phyloP scores from a whole-genome alignment of 2,113 vertebrate genomes.

The Anolis sagrei region DNA sequence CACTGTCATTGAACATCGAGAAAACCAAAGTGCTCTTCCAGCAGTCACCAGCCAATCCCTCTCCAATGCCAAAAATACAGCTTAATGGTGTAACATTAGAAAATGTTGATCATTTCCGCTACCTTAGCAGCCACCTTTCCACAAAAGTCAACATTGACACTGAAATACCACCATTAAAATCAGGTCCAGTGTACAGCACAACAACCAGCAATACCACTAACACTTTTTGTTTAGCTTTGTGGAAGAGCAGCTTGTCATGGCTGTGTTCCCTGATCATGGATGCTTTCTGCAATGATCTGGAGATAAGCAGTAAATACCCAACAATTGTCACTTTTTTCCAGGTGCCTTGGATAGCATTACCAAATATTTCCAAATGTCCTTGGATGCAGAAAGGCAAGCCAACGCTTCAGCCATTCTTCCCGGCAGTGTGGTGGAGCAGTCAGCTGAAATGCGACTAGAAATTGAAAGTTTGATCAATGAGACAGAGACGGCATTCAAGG shows the following conservation, averaged over 20 bases:
- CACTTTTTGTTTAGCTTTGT: rapidly evolving
- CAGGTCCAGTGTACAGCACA: neutral
- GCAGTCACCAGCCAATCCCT: too few relatives aligned
- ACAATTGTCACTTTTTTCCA: slow-evolving; percentile 59
- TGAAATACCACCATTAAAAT: neutral
- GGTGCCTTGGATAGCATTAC: slow-evolving; percentile 91
- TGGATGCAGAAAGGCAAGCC: slow-evolving; percentile 85
- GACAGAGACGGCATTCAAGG: slow-evolving; percentile 79
- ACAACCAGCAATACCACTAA: neutral
- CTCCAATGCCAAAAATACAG: too few relatives aligned
- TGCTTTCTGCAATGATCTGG: neutral
- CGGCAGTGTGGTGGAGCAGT: slow-evolving; percentile 79
- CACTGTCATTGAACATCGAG: too few relatives aligned
- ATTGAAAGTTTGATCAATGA: slow-evolving; percentile 85
- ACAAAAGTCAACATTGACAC: too few relatives aligned
- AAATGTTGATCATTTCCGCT: too few relatives aligned
- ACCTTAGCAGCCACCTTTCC: too few relatives aligned
- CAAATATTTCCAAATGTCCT: slow-evolving; percentile 90
- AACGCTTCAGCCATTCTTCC: slow-evolving; percentile 84
- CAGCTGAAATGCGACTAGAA: slow-evolving; percentile 74
- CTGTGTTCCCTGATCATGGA: neutral
- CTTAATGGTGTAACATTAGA: too few relatives aligned
- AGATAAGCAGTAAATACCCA: slow-evolving; percentile 3
- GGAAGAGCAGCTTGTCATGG: neutral
- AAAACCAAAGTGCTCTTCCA: too few relatives aligned